Evolutionary conservation across 2,888 invertebrate species (phyloP), one percentile per base, ranked within the genome.

Genomic region (Patella pellucida): DNA sequence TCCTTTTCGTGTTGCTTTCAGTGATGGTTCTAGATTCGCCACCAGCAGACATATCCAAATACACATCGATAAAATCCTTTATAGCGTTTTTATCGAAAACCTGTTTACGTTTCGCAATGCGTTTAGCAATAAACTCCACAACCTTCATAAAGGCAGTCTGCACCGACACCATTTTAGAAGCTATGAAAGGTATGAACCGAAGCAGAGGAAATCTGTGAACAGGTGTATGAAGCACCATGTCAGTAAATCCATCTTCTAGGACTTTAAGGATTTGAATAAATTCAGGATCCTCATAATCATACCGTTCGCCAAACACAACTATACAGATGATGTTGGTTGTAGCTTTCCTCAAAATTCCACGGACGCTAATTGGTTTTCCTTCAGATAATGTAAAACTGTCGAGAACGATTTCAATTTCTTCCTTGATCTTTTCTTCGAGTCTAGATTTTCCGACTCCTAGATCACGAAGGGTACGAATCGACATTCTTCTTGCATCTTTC

Each of bases 281-380:
- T 75, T 78, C 77, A 0, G 68, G 27, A 50, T 86, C 84, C 14
- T 79, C 76, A 70, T 84, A 86, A 12, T 84, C 84, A 69, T 84
- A 85, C 85, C 86, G 82, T 19, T 81, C 78, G 14, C 86, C 86
- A 75, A 86, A 84, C 79, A 86, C 83, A 3, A 87, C 82, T 72
- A 81, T 84, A 69, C 86, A 86, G 27, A 87, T 86, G 52, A 86
- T 85, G 71, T 86, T 87, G 14, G 84, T 81, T 2, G 84, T 83
- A 3, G 84, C 85, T 3, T 84, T 84, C 69, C 81, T 75, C 12
- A 87, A 70, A 11, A 78, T 79, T 0, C 80, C 78, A n/a, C 82
- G 82, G 14, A 85, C 75, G 27, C 79, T 62, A 7, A 83, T 74
- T 1, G 82, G 81, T 9, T 72, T 56, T 9, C 31, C 62, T 12